These are phyloP conservation scores for Crotalus horridus DNA, from an alignment of 2,113 vertebrate genomes.

Conservation along the genomic window DNA sequence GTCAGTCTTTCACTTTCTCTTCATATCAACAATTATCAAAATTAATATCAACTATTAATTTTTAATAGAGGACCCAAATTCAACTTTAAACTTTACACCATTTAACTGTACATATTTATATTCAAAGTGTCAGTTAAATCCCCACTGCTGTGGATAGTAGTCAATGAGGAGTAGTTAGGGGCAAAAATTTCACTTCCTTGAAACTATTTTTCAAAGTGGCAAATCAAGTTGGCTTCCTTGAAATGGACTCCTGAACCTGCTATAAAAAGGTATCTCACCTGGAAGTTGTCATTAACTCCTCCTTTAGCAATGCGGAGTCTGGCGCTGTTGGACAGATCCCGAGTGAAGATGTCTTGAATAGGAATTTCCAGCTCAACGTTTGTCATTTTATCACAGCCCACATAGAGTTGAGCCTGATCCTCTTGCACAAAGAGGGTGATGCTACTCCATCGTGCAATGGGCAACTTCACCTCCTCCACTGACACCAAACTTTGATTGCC, in stretches of 20 bases:
- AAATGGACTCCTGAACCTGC: background rate
- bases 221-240: background rate
- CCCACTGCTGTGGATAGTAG: background rate
- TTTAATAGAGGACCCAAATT: background rate
- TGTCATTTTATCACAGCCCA: conserved; percentile 92
- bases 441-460: conserved; percentile 90
- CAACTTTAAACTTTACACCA: background rate
- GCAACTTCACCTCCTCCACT: conserved; percentile 85
- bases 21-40: background rate
- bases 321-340: conserved; percentile 78
- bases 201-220: background rate
- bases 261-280: conserved; percentile 72
- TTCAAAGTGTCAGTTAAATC: background rate
- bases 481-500: conserved; percentile 84
- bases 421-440: conserved; percentile 95
- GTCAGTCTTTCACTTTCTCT: background rate
- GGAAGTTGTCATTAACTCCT: conserved; percentile 84
- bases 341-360: conserved; percentile 84
- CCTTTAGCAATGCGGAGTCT: conserved; percentile 88
- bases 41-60: too few relatives aligned
- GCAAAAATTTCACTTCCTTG: background rate
- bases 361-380: conserved; percentile 84
- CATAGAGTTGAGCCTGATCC: conserved; percentile 87
- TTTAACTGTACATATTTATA: background rate
- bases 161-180: background rate